Base-by-base conservation (phyloP, 2,888 invertebrate genomes). In the Ephialtes manifestator region DNA sequence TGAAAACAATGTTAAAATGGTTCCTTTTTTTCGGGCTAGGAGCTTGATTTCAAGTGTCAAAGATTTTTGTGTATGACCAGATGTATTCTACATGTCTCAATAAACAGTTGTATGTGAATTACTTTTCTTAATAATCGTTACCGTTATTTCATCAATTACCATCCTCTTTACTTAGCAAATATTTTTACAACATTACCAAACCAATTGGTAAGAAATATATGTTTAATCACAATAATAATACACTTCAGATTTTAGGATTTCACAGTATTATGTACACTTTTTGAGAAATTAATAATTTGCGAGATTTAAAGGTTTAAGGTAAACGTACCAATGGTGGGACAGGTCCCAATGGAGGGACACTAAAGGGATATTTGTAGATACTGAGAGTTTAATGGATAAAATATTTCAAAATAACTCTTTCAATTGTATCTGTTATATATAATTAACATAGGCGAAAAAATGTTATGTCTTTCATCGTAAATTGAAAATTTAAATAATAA, bases 61-160 rank as follows among this genome's bases (percentile, higher is more conserved):
- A 94, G 94, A 94, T 93, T 94, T 94, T 94, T 94, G 94, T 94
- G 94, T 94, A 94, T 94, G 93, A 94, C 93, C 94, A 94, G 94
- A 94, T 94, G 94, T 94, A 94, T 94, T 94, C 94, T 94, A 94
- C 95, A 95, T 95, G 95, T 95, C 95, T 95, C 95, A 95, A 95
- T 95, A 95, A 95, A 95, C 95, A 95, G 95, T 95, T 95, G 95
- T 95, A 95, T 95, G 95, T 95, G 95, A 95, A 95, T 95, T 95
- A 95, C 94, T 94, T 93, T 92, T 94, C 93, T 92, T 94, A 93
- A 94, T 89, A 76, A 76, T 77, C 75, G 72, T 63, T 65, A 72
- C 43, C 63, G 75, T 53, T 60, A 70, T 65, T 81, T 78, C 39
- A 20, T 39, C 39, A n/a, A 28, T 58, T 1, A 24, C 28, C 20